Base-by-base conservation (phyloP, 92 coral and sea anemone species). In the Bergia sp. region DNA sequence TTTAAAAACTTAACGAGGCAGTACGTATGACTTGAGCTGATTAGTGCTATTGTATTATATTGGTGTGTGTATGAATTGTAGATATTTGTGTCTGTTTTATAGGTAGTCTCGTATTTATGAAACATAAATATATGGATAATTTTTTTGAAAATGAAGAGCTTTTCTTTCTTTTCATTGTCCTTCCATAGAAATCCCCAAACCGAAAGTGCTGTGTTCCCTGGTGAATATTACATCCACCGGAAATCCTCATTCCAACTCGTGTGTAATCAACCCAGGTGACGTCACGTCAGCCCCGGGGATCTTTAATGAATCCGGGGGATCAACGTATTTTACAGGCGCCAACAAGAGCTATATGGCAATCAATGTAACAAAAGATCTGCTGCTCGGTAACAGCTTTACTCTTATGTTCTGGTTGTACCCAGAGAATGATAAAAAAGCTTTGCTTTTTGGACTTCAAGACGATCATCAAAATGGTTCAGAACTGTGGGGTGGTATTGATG, bases 121-220 rank as follows among this genome's bases (percentile, higher is more conserved):
- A 29, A 29, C 29, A 29, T 29, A 29, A 29, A 29, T 29, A 29
- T 29, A 29, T 29, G 29, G 29, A 29, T 29, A 29, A 29, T 29
- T 29, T 29, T 29, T 29, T 29, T 29, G 29, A 29, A 29, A 69
- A 7, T 69, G 10, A 21, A 21, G 37, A 3, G 12, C 7, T 37
- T 23, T 29, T 69, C 37, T 69, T 69, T 8, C 15, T 36, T 72
- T 72, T n/a, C 38, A 9, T 37, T 37, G 15, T 36, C 37, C 21
- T 39, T 76, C 45, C 16, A 76, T n/a, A 76, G 80, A 76, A 76
- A 76, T 76, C 43, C 37, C 80, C 80, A 21, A 20, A 13, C 47
- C 45, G 53, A 76, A 16, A 23, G 80, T 76, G n/a, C 23, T 76
- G 29, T 76, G 80, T 44, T 44, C 50, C 45, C 3, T 76, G 45